Percentiles rank a stretch among this genome's conserved stretches.
These are phyloP conservation scores for Metopia argyrocephala DNA, from an alignment of 2,888 invertebrate species.

Conservation along the genomic window DNA sequence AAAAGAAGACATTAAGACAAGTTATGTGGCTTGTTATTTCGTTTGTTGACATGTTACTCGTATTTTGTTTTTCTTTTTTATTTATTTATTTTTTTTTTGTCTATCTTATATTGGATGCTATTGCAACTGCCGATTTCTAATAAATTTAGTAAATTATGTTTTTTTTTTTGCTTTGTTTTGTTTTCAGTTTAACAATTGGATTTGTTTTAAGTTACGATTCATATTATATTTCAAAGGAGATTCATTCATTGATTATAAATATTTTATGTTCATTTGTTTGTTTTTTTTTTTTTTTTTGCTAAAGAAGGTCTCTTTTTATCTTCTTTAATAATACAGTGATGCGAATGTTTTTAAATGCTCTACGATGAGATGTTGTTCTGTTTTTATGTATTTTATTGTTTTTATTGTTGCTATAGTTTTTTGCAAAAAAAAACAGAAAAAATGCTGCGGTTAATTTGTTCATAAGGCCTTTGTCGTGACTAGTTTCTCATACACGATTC, in stretches of 20 bases:
- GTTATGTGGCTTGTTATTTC: constrained; percentile 9
- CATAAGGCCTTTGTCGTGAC: constrained; percentile 74
- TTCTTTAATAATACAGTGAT: constrained; percentile 11
- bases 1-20: constrained; percentile 47
- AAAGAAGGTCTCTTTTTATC: not conserved
- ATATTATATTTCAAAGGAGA: constrained; percentile 50
- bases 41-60: not conserved
- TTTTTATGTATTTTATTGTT: not conserved
- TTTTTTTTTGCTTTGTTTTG: constrained; percentile 10
- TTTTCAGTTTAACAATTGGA: not conserved
- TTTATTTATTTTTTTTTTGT: constrained; percentile 23
- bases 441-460: constrained; percentile 62
- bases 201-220: not conserved
- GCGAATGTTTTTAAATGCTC: constrained; percentile 29
- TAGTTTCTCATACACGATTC: constrained; percentile 74
- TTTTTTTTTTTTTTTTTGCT: not conserved
- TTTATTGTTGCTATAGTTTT: constrained; percentile 13
- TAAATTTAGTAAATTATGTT: constrained; percentile 25
- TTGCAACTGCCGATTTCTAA: constrained; percentile 8
- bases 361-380: constrained; percentile 2
- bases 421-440: too few relatives aligned
- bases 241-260: constrained; percentile 58
- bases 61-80: not conserved
- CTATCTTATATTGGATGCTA: not conserved
- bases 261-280: not conserved